phyloP scores from a whole-genome alignment of 2,113 vertebrate species.

The Arvicanthis niloticus region DNA sequence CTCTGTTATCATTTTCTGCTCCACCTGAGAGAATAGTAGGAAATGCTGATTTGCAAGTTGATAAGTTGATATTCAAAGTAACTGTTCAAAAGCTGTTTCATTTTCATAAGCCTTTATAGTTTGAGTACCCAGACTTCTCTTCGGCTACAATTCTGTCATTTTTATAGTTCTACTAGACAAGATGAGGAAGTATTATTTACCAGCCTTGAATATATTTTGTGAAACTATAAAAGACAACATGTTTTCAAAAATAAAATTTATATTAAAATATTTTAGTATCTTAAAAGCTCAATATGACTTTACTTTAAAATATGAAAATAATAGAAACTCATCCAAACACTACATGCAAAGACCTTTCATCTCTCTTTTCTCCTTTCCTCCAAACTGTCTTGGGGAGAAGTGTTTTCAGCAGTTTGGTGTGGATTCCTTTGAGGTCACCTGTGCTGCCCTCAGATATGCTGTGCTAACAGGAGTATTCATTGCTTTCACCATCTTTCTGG shows the following conservation, averaged over 20 bases:
- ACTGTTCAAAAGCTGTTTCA: not conserved
- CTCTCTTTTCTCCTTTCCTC: not conserved
- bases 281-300: conserved; percentile 42
- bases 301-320: conserved; percentile 52
- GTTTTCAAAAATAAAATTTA: conserved; percentile 55
- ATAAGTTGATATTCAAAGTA: not conserved
- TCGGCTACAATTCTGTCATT: conserved; percentile 3
- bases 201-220: conserved; percentile 5
- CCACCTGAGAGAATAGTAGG: conserved; percentile 76
- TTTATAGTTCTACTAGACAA: conserved; percentile 6
- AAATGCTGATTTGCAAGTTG: conserved; percentile 15
- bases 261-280: conserved; percentile 1
- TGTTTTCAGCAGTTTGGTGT: not conserved
- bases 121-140: conserved; percentile 14
- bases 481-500: not conserved
- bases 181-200: conserved; percentile 21
- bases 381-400: not conserved
- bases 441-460: not conserved
- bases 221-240: not conserved
- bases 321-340: not conserved
- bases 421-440: conserved; percentile 10
- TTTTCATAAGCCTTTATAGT: not conserved
- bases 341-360: not conserved
- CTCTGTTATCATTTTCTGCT: conserved; percentile 81
- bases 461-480: not conserved